phyloP scores from a whole-genome alignment of 2,113 vertebrate species.

The Pachypanchax playfairii region DNA sequence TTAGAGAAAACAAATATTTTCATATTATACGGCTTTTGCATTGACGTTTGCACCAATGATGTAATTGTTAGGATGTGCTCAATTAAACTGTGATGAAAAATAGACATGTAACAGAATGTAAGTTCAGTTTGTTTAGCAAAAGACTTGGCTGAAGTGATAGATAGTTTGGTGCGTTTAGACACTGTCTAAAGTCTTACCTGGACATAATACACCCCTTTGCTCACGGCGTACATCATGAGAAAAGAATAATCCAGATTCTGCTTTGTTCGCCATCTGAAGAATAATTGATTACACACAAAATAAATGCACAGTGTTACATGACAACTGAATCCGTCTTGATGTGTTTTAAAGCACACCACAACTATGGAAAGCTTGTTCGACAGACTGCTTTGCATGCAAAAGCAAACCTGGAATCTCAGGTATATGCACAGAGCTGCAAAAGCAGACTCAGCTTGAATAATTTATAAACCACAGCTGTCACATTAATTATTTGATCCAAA shows the following conservation, averaged over 20 bases:
- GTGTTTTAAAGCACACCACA: background rate
- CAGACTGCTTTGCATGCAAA: conserved; percentile 19
- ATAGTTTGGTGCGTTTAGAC: no score
- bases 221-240: conserved; percentile 99
- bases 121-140: background rate
- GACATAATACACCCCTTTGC: conserved; percentile 95
- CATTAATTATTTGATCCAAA: conserved; percentile 35
- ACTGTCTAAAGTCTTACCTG: conserved; percentile 88
- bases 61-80: background rate
- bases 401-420: conserved; percentile 1
- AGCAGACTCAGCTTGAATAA: conserved; percentile 31
- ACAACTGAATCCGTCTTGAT: background rate
- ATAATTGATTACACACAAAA: conserved; percentile 13
- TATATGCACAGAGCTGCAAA: conserved; percentile 7
- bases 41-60: background rate
- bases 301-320: background rate
- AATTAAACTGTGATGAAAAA: background rate
- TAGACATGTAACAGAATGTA: background rate
- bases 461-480: conserved; percentile 44
- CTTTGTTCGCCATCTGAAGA: conserved; percentile 93
- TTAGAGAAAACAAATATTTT: background rate
- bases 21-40: background rate
- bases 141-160: no score
- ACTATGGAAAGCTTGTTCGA: background rate
- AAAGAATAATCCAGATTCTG: conserved; percentile 99